Evolutionary conservation across 2,113 vertebrate species (phyloP).

Genomic region (Protobothrops mucrosquamatus): DNA sequence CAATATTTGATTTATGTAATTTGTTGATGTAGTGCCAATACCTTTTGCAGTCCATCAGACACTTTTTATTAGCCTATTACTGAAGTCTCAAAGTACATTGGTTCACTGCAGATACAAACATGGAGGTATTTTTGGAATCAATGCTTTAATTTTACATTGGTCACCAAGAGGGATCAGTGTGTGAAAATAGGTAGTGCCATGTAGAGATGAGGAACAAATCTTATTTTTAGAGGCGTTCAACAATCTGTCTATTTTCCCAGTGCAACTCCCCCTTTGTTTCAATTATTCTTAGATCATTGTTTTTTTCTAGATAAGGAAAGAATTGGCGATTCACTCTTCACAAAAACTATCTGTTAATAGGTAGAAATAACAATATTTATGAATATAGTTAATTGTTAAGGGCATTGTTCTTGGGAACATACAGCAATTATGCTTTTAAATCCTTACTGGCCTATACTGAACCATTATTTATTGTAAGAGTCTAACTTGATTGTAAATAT

Average conservation of each 20-base stretch:
- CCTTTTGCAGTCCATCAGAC: slow-evolving; percentile 49
- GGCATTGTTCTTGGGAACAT: not conserved
- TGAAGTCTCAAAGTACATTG: slow-evolving; percentile 48
- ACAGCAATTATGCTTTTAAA: not conserved
- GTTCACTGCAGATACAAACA: slow-evolving; percentile 38
- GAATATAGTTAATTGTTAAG: not conserved
- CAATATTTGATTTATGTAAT: slow-evolving; percentile 60
- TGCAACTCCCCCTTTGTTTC: not conserved
- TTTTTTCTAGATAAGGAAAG: not conserved
- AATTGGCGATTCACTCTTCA: not conserved
- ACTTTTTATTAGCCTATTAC: slow-evolving; percentile 43
- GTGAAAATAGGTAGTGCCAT: not conserved
- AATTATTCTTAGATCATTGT: not conserved
- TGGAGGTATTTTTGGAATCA: not conserved
- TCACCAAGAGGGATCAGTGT: not conserved
- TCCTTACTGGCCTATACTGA: not conserved
- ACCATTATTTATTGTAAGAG: not conserved
- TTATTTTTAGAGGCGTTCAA: too few relatives aligned
- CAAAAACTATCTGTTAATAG: not conserved
- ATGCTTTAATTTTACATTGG: slow-evolving; percentile 37
- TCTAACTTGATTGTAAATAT: not conserved
- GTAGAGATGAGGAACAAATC: not conserved
- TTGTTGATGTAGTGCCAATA: slow-evolving; percentile 53
- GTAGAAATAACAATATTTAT: not conserved
- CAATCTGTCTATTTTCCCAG: not conserved